Evolutionary conservation across 2,797 vertebrate genomes (phyloP).

Genomic region (Glyptemys insculpta): DNA sequence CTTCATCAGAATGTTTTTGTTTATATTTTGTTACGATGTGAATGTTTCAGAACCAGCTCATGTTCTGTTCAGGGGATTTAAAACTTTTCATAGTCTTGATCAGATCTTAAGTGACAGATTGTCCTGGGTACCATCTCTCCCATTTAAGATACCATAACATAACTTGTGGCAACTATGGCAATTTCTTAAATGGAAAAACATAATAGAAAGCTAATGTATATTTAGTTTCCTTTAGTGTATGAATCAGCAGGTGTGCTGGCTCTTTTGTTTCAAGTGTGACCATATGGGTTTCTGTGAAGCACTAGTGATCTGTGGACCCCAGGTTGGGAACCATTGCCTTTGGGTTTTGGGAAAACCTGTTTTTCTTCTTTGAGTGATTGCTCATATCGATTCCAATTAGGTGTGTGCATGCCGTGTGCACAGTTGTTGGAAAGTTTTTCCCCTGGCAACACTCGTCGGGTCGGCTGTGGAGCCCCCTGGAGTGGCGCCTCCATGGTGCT

Average conservation of each 20-base stretch:
- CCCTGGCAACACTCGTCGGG: too few species aligned
- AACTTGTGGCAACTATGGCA: not conserved
- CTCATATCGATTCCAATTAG: too few species aligned
- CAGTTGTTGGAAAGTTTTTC: too few species aligned
- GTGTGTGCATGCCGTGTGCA: too few species aligned
- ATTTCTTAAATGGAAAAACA: not conserved
- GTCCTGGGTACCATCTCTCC: not conserved
- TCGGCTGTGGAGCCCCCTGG: too few species aligned
- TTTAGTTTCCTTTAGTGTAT: accelerated
- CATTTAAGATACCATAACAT: not conserved
- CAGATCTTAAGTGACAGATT: not conserved
- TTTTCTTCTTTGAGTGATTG: not conserved
- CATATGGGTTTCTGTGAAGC: not conserved
- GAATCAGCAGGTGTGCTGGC: accelerated
- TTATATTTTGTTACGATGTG: not conserved
- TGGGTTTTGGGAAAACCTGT: not conserved
- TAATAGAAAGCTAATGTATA: not conserved
- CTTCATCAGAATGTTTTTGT: not conserved
- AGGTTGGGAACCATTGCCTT: not conserved
- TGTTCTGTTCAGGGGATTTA: accelerated
- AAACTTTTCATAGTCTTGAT: accelerated
- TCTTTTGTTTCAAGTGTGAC: not conserved
- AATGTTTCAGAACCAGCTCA: not conserved
- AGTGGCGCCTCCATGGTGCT: too few species aligned
- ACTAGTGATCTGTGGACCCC: accelerated